phyloP scores from a whole-genome alignment of 2,797 vertebrate species.

The Myotis pilosus region DNA sequence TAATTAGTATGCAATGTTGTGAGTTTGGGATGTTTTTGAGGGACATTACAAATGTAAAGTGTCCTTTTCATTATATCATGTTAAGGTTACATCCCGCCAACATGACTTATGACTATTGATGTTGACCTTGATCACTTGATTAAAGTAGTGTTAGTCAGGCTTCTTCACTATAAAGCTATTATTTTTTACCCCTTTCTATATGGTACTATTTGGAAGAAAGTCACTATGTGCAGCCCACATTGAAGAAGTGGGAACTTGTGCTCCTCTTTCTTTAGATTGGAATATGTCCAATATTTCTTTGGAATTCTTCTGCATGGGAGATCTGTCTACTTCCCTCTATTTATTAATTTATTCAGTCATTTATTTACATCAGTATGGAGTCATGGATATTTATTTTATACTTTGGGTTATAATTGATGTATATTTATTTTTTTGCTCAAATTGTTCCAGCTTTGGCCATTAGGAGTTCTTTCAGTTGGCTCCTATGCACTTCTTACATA shows the following conservation, averaged over 20 bases:
- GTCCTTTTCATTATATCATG: not conserved
- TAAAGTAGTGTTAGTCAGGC: not conserved
- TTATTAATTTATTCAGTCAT: not conserved
- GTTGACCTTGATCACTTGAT: not conserved
- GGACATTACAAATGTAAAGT: not conserved
- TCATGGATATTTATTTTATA: constrained; percentile 6
- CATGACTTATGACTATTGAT: not conserved
- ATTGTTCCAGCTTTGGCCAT: not conserved
- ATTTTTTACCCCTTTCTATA: not conserved
- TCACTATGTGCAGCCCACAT: not conserved
- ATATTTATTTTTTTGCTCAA: not conserved
- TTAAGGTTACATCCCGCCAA: not conserved
- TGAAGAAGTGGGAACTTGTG: not conserved
- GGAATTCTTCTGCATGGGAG: not conserved
- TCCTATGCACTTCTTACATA: constrained; percentile 1
- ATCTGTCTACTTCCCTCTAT: not conserved
- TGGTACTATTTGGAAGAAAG: not conserved
- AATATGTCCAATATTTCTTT: not conserved
- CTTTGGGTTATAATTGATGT: not conserved
- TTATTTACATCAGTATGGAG: not conserved
- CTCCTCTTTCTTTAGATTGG: not conserved
- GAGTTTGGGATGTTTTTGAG: not conserved
- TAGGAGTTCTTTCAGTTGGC: not conserved
- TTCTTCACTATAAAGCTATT: not conserved
- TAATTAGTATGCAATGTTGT: not conserved